Conservation (phyloP, 2,113 vertebrate genomes). For the Tragelaphus buxtoni region DNA sequence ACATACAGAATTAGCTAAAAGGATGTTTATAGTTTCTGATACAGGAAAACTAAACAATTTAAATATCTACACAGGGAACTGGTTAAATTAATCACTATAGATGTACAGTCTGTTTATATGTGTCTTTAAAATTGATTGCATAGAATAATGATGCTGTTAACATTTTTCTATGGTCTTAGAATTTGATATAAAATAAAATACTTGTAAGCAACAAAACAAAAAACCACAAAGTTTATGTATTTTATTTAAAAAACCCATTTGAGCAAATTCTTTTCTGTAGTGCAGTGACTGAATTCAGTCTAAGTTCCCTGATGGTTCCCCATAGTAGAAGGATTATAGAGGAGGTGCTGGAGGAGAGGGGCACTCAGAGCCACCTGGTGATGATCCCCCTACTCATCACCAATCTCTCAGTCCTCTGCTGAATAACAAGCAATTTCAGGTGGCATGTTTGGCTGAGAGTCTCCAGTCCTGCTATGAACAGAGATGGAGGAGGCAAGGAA, state of each 20-base stretch:
- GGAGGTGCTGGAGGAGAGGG: too few species aligned
- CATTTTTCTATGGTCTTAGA: neutral
- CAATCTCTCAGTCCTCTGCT: neutral
- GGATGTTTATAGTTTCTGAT: constrained; percentile 20
- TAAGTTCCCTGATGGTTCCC: neutral
- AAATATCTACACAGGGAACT: constrained; percentile 9
- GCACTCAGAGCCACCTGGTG: neutral
- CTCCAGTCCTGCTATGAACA: neutral
- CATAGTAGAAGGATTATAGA: neutral
- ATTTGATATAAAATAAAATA: constrained; percentile 16
- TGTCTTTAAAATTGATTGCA: neutral
- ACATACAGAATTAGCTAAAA: constrained; percentile 5
- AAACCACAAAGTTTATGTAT: neutral
- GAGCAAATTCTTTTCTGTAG: neutral
- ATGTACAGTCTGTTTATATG: neutral
- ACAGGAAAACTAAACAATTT: constrained; percentile 20
- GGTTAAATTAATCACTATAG: constrained; percentile 7
- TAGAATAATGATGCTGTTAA: neutral
- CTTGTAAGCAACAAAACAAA: constrained; percentile 7
- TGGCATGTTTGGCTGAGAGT: neutral
- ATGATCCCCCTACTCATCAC: too few species aligned
- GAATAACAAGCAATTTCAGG: neutral
- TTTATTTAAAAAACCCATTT: neutral
- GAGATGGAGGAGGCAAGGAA: neutral
- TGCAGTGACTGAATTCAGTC: neutral